phyloP scores from a whole-genome alignment of 1,140 invertebrate species.

The Mya arenaria region DNA sequence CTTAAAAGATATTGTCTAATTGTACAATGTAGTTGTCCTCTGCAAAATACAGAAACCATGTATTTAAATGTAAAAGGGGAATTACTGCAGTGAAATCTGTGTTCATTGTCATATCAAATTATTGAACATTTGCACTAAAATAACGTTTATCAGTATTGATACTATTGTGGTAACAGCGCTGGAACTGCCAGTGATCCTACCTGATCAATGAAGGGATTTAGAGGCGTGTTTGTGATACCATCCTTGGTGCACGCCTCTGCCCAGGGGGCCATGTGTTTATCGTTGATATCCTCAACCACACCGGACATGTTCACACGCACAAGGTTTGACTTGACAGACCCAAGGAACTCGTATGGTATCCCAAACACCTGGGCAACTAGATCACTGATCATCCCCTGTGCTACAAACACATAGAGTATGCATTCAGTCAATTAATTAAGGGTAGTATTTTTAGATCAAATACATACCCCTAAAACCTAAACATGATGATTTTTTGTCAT shows the following conservation, averaged over 20 bases:
- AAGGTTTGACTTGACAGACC: slow-evolving; percentile 88
- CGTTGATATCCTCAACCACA: slow-evolving; percentile 94
- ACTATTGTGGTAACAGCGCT: background rate
- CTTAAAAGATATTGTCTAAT: too few species aligned
- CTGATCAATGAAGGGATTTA: slow-evolving; percentile 92
- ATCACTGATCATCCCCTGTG: slow-evolving; percentile 90
- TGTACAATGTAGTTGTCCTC: background rate
- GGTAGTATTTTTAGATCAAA: background rate
- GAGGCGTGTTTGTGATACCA: slow-evolving; percentile 90
- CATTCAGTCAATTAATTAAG: slow-evolving; percentile 2
- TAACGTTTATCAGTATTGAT: background rate
- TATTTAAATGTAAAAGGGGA: background rate
- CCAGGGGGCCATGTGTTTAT: slow-evolving; percentile 95
- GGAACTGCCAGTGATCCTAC: slow-evolving; percentile 58
- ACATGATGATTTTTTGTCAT: too few species aligned
- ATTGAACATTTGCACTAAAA: background rate
- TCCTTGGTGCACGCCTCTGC: slow-evolving; percentile 90
- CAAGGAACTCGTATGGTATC: slow-evolving; percentile 93
- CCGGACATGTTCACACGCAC: slow-evolving; percentile 88
- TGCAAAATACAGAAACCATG: background rate
- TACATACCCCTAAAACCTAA: too few species aligned
- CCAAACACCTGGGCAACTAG: slow-evolving; percentile 91
- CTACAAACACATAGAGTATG: slow-evolving; percentile 66
- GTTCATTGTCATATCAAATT: background rate
- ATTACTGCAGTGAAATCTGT: background rate